Evolutionary conservation across 1,140 invertebrate genomes (phyloP), one percentile per base, ranked within the genome.

Genomic region (Zaprionus kolodkinae): DNA sequence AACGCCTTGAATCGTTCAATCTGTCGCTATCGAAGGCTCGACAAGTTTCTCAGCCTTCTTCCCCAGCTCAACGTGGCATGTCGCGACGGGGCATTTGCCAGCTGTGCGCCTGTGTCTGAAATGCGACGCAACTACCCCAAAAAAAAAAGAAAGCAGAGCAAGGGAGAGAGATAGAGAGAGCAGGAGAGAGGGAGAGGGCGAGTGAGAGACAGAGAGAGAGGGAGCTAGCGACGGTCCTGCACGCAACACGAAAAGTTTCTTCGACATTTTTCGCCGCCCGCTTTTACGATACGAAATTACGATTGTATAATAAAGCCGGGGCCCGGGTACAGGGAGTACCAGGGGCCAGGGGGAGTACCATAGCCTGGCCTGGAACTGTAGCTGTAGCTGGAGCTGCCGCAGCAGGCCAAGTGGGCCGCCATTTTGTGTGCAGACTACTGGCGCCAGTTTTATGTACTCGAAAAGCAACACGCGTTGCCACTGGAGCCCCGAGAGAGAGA

Each of bases 251-350:
- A 87, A 87, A 87, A 87, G 72, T 88, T 87, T 87, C 84, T 83
- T 84, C 79, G 67, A 84, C 84, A 88, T 88, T 87, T 85, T 85
- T 86, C 65, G 82, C 69, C 82, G 78, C 82, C 82, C 82, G 82
- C 76, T 88, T 87, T 87, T 87, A 87, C 84, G 84, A 87, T 88
- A 84, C 84, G 84, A 88, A 87, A 87, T 87, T 88, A 87, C 84
- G 84, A 87, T 88, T 87, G 84, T 87, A 87, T 87, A 87, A 87
- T 87, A 87, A 87, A 87, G 84, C 84, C 48, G 60, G 72, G 72
- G 45, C 45, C 21, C 40, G 27, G 11, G 38, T 21, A 25, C 30
- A 6, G 43, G 36, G 40, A 4, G 4, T 21, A 21, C 21, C 21
- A 21, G 21, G 21, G n/a, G n/a, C n/a, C n/a, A 12, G 15, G 15